phyloP scores from a whole-genome alignment of 2,888 invertebrate species.

The Exephanes ischioxanthus region DNA sequence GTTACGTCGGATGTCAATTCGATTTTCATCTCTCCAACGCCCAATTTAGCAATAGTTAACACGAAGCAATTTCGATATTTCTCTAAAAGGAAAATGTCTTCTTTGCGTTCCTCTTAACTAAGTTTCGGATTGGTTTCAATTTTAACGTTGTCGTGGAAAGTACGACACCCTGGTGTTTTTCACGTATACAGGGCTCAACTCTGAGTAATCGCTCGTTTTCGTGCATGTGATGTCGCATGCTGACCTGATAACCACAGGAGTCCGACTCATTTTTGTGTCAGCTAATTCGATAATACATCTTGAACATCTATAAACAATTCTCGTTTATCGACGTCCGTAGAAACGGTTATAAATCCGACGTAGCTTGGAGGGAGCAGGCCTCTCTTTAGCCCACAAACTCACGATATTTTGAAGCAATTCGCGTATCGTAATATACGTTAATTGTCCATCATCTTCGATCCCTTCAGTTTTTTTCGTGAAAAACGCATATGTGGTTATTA shows the following conservation, averaged over 20 bases:
- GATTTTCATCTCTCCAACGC: slow-evolving; percentile 34
- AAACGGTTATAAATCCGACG: neutral
- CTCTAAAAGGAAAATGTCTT: slow-evolving; percentile 44
- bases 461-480: neutral
- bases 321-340: neutral
- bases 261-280: neutral
- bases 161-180: neutral
- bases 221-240: neutral
- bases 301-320: neutral
- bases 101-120: neutral
- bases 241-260: neutral
- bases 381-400: neutral
- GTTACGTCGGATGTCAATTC: slow-evolving; percentile 25
- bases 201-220: neutral
- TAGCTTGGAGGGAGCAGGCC: neutral
- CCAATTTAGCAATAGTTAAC: neutral
- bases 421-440: neutral
- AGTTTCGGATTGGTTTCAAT: neutral
- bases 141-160: neutral
- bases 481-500: neutral
- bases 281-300: neutral
- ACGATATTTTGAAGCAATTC: neutral
- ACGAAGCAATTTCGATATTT: slow-evolving; percentile 19
- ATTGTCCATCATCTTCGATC: neutral
- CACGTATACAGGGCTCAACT: neutral